Base-by-base conservation (phyloP, 2,797 vertebrate species). In the Gadopsis bispinosus region DNA sequence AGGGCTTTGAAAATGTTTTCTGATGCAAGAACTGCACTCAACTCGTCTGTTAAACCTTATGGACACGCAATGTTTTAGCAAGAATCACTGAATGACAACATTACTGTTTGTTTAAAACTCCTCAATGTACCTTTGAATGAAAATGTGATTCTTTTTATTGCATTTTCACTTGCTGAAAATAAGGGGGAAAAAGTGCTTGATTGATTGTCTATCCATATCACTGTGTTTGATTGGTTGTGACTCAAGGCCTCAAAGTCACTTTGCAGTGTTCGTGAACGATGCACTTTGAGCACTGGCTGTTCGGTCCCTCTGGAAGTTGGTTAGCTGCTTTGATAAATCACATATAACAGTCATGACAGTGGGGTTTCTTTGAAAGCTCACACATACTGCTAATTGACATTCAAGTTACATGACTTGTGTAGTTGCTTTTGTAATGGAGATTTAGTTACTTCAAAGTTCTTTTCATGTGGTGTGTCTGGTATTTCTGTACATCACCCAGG, bases 371-470 rank as follows among this genome's bases (percentile, higher is more conserved):
- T 85, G 72, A 77, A 83, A 88, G 50, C 60, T 58, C 68, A 83
- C 67, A 67, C 61, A 65, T 20, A 29, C 14, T 12, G 20, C 54
- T 81, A 77, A 86, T 82, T 86, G 7, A 8, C 47, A 88, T 89
- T 86, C 85, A 73, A 54, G 59, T 61, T 47, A 63, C 1, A 14
- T 16, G 39, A 70, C 47, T 81, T 69, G 67, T 72, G 60, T 50
- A 69, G 60, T 67, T 37, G 75, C 82, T 86, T 90, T 88, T 89
- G 85, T 88, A 79, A 90, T 88, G 73, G 76, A 81, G 81, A 89
- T 92, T 62, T 70, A 58, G 47, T 69, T 13, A 50, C 79, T 84
- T 90, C 83, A 87, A 89, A 87, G 69, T 79, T 65, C n/a, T 79
- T 68, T 76, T 87, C 71, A 86, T 87, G 69, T 83, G 45, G 43